Conservation (phyloP, 2,888 invertebrate genomes). For the Brachynemurus nebulosus region DNA sequence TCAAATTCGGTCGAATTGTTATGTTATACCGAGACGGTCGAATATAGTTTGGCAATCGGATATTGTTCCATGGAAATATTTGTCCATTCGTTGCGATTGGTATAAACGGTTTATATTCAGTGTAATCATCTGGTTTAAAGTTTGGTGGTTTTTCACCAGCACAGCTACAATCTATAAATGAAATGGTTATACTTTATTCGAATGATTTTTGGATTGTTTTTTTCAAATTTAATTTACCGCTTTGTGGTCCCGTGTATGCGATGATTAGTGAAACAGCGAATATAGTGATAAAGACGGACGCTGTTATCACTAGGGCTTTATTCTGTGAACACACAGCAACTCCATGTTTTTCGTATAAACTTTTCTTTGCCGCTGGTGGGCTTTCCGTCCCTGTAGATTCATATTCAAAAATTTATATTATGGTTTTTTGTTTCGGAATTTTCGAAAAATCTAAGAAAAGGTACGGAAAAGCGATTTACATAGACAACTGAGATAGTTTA, state of each 20-base stretch:
- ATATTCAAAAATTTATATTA: too few species aligned
- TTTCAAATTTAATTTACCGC: conserved; percentile 40
- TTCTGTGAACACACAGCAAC: conserved; percentile 81
- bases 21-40: conserved; percentile 76
- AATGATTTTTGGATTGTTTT: background rate
- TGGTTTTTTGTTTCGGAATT: too few species aligned
- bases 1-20: conserved; percentile 84
- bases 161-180: conserved; percentile 48
- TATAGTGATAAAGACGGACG: conserved; percentile 63
- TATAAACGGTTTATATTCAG: conserved; percentile 44
- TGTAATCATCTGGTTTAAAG: conserved; percentile 45
- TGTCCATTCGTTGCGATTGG: conserved; percentile 61
- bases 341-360: conserved; percentile 57
- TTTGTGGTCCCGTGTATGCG: conserved; percentile 79
- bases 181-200: background rate
- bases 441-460: too few species aligned
- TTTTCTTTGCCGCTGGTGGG: conserved; percentile 46
- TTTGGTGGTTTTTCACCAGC: conserved; percentile 49
- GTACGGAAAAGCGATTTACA: too few species aligned
- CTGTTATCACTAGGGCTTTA: conserved; percentile 68
- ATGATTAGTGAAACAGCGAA: conserved; percentile 75
- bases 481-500: too few species aligned
- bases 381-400: conserved; percentile 46
- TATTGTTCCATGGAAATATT: conserved; percentile 62
- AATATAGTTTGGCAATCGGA: conserved; percentile 62